Conservation (phyloP, 1,140 invertebrate species). For the Leguminivora glycinivorella region DNA sequence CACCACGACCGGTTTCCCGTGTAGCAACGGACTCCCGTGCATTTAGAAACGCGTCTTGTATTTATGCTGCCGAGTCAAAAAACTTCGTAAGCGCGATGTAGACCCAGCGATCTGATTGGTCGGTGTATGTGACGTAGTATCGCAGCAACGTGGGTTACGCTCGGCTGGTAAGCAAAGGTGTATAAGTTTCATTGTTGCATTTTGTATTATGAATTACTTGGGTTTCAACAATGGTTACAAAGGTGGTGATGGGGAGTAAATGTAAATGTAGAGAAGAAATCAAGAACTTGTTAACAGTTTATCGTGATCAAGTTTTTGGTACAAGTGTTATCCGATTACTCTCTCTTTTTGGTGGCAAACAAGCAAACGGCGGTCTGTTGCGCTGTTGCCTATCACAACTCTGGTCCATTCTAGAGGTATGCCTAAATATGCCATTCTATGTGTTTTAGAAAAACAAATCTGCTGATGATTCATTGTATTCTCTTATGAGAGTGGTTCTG, state of each 20-base stretch:
- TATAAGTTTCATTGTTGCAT: conserved; percentile 30
- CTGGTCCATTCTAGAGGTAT: too few relatives aligned
- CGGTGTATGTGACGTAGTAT: conserved; percentile 33
- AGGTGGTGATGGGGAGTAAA: not conserved
- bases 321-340: too few relatives aligned
- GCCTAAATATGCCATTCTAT: too few relatives aligned
- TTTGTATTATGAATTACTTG: not conserved
- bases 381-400: too few relatives aligned
- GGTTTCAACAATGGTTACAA: not conserved
- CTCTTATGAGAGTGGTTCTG: too few relatives aligned
- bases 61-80: conserved; percentile 40
- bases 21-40: conserved; percentile 53
- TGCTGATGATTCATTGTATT: too few relatives aligned
- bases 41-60: conserved; percentile 25
- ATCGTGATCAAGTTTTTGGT: too few relatives aligned
- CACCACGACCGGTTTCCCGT: conserved; percentile 55
- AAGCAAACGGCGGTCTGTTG: too few relatives aligned
- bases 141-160: not conserved
- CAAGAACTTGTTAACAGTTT: too few relatives aligned
- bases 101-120: conserved; percentile 43
- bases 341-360: too few relatives aligned
- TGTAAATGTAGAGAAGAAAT: not conserved
- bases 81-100: conserved; percentile 51
- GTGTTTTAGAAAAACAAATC: too few relatives aligned
- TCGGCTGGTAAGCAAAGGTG: conserved; percentile 9